Evolutionary conservation across 2,888 invertebrate species (phyloP).

Genomic region (Calameuta idolon): DNA sequence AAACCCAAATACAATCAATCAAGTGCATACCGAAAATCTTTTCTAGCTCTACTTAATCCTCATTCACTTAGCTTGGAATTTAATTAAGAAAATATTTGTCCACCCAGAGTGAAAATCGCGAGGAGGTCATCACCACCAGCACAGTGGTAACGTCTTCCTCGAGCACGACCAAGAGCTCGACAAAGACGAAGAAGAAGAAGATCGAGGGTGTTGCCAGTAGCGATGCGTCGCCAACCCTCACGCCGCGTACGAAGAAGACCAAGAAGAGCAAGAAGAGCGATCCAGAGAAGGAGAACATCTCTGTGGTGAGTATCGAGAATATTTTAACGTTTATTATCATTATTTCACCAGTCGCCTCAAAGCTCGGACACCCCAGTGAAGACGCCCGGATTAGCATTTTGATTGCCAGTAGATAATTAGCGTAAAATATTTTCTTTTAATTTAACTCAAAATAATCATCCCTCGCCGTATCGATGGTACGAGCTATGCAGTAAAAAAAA

Average conservation of each 20-base stretch:
- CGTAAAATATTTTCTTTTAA: no score
- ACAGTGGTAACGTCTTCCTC: constrained; percentile 49
- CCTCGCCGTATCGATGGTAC: not conserved
- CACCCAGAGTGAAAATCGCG: constrained; percentile 59
- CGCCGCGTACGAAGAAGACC: constrained; percentile 71
- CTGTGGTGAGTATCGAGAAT: constrained; percentile 71
- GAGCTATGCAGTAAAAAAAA: not conserved
- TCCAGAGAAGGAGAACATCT: constrained; percentile 76
- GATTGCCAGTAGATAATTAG: not conserved
- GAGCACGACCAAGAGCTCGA: constrained; percentile 48
- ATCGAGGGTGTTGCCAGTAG: constrained; percentile 58
- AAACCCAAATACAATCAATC: not conserved
- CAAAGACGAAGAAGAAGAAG: constrained; percentile 66
- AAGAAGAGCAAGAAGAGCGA: constrained; percentile 75
- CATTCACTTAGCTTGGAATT: not conserved
- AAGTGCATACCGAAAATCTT: not conserved
- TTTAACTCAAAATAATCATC: not conserved
- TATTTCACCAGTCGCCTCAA: not conserved
- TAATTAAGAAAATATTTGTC: not conserved
- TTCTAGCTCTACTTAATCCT: not conserved
- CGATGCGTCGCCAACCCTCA: constrained; percentile 63
- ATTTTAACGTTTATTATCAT: not conserved
- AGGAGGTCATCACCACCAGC: constrained; percentile 60
- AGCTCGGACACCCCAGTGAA: not conserved
- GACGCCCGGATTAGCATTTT: not conserved